Percentiles rank a stretch among this genome's conserved stretches.
Evolutionary conservation across 2,888 invertebrate genomes (phyloP).

Genomic region (Pimpla rufipes): DNA sequence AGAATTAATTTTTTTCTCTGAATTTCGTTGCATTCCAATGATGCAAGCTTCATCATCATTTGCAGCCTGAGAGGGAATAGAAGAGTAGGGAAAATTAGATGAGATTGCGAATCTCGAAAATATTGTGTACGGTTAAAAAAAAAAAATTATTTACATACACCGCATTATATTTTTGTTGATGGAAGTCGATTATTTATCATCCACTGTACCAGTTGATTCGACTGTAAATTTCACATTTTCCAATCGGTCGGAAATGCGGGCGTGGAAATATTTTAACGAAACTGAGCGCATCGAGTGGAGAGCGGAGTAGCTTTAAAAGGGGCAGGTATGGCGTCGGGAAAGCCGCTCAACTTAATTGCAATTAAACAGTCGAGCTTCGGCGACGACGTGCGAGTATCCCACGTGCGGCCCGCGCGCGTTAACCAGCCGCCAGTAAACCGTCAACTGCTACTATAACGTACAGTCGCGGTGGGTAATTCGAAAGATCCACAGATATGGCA

Average conservation of each 20-base stretch:
- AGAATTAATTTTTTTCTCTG: no score
- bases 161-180: background rate
- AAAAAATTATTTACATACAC: no score
- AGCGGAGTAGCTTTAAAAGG: slow-evolving; percentile 9
- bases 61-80: no score
- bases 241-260: slow-evolving; percentile 8
- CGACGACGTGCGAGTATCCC: slow-evolving; percentile 7
- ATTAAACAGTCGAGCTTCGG: slow-evolving; percentile 45
- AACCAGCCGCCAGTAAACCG: background rate
- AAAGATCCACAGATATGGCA: no score
- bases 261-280: slow-evolving; percentile 54
- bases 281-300: background rate
- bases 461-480: slow-evolving; percentile 1
- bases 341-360: slow-evolving; percentile 53
- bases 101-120: no score
- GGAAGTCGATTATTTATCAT: background rate
- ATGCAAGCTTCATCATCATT: no score
- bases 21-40: no score
- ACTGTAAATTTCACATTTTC: slow-evolving; percentile 39
- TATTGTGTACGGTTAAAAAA: no score
- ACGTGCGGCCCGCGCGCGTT: background rate
- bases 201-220: background rate
- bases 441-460: background rate
- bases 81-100: no score
- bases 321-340: background rate